Conservation (phyloP, 1,140 invertebrate genomes). For the Lethocerus indicus region DNA sequence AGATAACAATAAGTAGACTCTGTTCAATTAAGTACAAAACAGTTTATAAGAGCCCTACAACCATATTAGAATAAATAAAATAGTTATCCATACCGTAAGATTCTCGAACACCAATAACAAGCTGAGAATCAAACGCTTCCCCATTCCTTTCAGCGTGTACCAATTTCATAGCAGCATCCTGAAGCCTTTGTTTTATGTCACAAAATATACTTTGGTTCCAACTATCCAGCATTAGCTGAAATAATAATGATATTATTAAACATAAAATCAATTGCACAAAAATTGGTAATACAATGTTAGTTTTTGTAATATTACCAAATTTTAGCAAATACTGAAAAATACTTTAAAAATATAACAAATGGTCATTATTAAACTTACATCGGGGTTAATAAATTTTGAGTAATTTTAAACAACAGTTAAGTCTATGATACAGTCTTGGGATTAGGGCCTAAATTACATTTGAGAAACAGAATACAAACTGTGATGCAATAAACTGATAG, state of each 20-base stretch:
- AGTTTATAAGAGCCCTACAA: background rate
- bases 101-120: constrained; percentile 92
- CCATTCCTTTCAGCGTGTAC: constrained; percentile 92
- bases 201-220: constrained; percentile 97
- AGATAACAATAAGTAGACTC: constrained; percentile 13
- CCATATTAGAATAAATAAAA: background rate
- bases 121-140: constrained; percentile 90
- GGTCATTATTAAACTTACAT: too few relatives aligned
- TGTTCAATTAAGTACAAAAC: background rate
- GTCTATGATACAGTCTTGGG: too few relatives aligned
- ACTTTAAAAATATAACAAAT: too few relatives aligned
- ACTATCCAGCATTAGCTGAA: constrained; percentile 87
- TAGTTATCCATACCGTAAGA: constrained; percentile 88
- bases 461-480: too few relatives aligned
- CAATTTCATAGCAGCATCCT: constrained; percentile 94
- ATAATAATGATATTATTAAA: constrained; percentile 4
- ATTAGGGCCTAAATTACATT: too few relatives aligned
- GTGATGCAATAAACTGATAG: too few relatives aligned
- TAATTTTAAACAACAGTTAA: too few relatives aligned
- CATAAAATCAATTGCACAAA: too few relatives aligned
- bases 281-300: background rate
- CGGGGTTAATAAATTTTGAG: too few relatives aligned
- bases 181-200: constrained; percentile 84
- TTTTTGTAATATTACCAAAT: too few relatives aligned
- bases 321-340: too few relatives aligned